These are phyloP conservation scores for Orchesella cincta DNA, from an alignment of 1,140 invertebrate species.

Conservation along the genomic window DNA sequence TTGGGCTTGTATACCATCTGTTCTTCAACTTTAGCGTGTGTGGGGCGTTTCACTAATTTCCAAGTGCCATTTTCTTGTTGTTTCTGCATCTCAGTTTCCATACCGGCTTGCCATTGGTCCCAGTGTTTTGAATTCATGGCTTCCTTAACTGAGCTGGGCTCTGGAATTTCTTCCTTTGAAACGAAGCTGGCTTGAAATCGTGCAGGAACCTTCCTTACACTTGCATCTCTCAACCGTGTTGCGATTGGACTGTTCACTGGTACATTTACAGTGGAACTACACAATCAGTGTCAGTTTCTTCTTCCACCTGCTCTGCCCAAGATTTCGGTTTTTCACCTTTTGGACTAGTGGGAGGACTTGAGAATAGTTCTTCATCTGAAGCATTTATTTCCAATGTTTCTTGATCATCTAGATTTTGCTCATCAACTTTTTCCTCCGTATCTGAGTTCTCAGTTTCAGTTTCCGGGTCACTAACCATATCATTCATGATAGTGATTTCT, in stretches of 20 bases:
- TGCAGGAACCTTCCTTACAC: background rate
- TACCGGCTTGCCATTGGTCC: slow-evolving; percentile 27
- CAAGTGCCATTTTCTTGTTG: slow-evolving; percentile 30
- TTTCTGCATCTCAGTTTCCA: slow-evolving; percentile 28
- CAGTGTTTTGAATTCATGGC: slow-evolving; percentile 19
- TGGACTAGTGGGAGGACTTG: background rate
- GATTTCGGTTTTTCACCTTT: too few species aligned
- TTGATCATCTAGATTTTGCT: background rate
- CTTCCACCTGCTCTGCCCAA: background rate
- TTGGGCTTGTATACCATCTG: slow-evolving; percentile 50
- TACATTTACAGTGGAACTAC: too few species aligned
- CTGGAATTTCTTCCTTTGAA: background rate
- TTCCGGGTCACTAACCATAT: too few species aligned
- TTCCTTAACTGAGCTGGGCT: slow-evolving; percentile 27
- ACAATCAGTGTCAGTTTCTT: background rate
- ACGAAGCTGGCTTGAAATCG: background rate
- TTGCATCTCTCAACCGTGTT: background rate
- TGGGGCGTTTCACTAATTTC: slow-evolving; percentile 38
- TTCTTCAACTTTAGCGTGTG: slow-evolving; percentile 37
- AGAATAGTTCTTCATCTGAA: background rate
- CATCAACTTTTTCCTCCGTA: too few species aligned
- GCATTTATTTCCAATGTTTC: background rate
- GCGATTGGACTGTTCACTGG: too few species aligned
- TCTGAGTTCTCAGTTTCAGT: background rate
- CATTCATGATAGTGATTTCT: too few species aligned